Base-by-base conservation (phyloP, 2,797 vertebrate species). In the Carduelis carduelis region DNA sequence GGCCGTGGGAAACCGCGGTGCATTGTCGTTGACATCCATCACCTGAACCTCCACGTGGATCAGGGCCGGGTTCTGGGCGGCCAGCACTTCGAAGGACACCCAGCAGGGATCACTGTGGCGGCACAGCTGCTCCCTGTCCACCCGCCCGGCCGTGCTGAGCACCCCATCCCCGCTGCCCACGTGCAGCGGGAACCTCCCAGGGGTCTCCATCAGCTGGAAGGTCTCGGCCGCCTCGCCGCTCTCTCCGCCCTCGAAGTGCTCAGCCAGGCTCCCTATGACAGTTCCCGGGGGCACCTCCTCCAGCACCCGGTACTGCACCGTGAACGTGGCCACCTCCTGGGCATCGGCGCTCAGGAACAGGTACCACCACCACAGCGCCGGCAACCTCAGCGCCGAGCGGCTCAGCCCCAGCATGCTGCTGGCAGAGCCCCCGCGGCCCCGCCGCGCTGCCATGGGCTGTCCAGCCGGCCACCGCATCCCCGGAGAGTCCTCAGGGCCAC, bases 91-190 rank as follows among this genome's bases (percentile, higher is more conserved):
- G 35, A 99, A 99, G 17, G 98, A 98, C 78, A 99, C 94, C 93
- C 99, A 97, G 74, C 99, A 99, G 83, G 98, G 97, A 74, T 98
- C 98, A 2, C 95, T 98, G 37, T 98, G 98, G 47, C 97, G 96
- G 94, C 99, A 99, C 43, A 99, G 97, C 92, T 98, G 98, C 95
- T 99, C 99, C 96, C 99, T 97, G 97, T 99, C 99, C 96, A 99
- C 97, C 34, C 97, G 96, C 52, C 98, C 97, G 1, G 98, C 97
- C 2, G 99, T 99, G 97, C 98, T 98, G 55, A 99, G 97, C 14
- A 96, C 84, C 21, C 99, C 99, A 0, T 99, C 98, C 50, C 89
- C 96, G 1, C 97, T 74, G 50, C 96, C 97, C 95, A 99, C 98
- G 0, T 87, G 96, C 86, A 99, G 97, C 18, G 98, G 99, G 92